Percentiles rank a stretch among this genome's conserved stretches.
Evolutionary conservation across 2,113 vertebrate species (phyloP).

Genomic region (Sinocyclocheilus grahami): DNA sequence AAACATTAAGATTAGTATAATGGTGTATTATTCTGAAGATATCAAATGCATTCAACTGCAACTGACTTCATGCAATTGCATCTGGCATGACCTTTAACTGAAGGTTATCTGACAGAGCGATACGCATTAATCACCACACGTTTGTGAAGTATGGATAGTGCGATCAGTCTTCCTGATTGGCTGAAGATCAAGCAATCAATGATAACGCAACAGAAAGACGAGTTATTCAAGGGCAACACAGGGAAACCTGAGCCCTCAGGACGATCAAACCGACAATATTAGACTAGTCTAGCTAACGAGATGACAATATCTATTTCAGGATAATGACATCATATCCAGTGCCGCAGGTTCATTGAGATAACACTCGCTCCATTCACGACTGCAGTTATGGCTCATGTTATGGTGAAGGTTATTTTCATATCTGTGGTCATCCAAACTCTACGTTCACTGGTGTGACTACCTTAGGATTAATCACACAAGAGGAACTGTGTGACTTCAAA

Average conservation of each 20-base stretch:
- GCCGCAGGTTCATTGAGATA: conserved; percentile 49
- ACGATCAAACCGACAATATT: conserved; percentile 47
- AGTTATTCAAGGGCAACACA: conserved; percentile 47
- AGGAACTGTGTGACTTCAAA: not conserved
- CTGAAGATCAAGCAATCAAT: conserved; percentile 41
- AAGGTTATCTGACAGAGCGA: conserved; percentile 3
- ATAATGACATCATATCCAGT: conserved; percentile 42
- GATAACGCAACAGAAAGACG: conserved; percentile 39
- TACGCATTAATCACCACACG: conserved; percentile 11
- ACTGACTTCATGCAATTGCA: not conserved
- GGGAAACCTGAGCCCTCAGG: conserved; percentile 40
- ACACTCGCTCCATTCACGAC: conserved; percentile 49
- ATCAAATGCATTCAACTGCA: not conserved
- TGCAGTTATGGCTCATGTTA: conserved; percentile 51
- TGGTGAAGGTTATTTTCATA: conserved; percentile 50
- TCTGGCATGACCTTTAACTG: conserved; percentile 8
- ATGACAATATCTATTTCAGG: conserved; percentile 54
- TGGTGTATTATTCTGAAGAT: not conserved
- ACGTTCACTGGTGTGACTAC: conserved; percentile 6
- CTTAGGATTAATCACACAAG: not conserved
- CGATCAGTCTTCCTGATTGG: conserved; percentile 20
- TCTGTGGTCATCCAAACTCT: conserved; percentile 33
- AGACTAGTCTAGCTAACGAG: conserved; percentile 48
- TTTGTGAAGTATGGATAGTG: conserved; percentile 17
- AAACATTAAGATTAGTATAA: not conserved